phyloP scores from a whole-genome alignment of 2,797 vertebrate genomes.

The Champsocephalus esox region DNA sequence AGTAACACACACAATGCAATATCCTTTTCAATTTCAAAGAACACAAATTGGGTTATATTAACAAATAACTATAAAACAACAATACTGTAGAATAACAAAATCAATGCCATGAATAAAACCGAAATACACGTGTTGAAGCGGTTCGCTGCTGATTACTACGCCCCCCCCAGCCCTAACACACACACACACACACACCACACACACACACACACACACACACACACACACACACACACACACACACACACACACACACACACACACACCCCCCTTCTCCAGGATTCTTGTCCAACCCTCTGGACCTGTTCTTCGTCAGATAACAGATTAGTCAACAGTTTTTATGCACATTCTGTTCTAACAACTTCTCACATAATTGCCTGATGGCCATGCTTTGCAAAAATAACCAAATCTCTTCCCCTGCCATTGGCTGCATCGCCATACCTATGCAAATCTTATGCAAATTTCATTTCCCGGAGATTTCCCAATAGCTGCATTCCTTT shows the following conservation, averaged over 20 bases:
- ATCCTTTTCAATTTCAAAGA: too few relatives aligned
- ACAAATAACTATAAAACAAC: too few relatives aligned
- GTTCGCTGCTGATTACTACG: too few relatives aligned
- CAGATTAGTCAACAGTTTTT: constrained; percentile 65
- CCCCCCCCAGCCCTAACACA: too few relatives aligned
- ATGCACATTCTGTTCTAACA: constrained; percentile 45
- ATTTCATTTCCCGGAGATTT: constrained; percentile 59
- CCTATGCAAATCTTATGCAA: constrained; percentile 73
- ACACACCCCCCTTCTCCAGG: constrained; percentile 11
- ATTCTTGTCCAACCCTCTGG: constrained; percentile 29
- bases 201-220: background rate
- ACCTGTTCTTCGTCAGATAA: constrained; percentile 54
- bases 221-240: constrained; percentile 2
- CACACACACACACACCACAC: too few relatives aligned
- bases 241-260: background rate
- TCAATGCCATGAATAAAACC: too few relatives aligned
- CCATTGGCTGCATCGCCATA: constrained; percentile 51
- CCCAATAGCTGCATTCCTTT: constrained; percentile 32
- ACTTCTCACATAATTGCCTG: constrained; percentile 42
- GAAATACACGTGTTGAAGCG: too few relatives aligned
- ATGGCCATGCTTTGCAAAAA: constrained; percentile 63
- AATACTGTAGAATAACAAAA: too few relatives aligned
- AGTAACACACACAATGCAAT: too few relatives aligned
- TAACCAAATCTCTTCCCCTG: constrained; percentile 56
- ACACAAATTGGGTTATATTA: too few relatives aligned